Percentiles rank a stretch among this genome's conserved stretches.
Evolutionary conservation across 1,140 invertebrate genomes (phyloP).

Genomic region (Meteorus sp.): DNA sequence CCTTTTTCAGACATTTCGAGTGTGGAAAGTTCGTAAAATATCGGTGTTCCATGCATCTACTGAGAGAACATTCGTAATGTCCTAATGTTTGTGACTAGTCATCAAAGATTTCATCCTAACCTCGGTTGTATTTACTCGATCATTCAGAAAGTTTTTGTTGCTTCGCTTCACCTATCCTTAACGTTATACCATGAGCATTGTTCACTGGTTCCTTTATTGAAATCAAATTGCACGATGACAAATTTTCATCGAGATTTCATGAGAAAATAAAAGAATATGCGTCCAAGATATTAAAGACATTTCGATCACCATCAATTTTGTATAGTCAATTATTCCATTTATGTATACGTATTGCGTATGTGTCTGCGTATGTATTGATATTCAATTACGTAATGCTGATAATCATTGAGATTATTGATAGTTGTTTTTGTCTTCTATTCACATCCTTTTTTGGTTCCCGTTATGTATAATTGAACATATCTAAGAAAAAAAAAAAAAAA

Average conservation of each 20-base stretch:
- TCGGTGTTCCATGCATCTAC: slow-evolving; percentile 28
- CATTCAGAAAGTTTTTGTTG: no score
- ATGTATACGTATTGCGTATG: background rate
- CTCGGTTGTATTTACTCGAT: background rate
- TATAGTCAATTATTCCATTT: background rate
- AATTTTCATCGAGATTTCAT: no score
- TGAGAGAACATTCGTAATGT: slow-evolving; percentile 34
- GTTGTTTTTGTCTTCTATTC: slow-evolving; percentile 34
- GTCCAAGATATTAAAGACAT: no score
- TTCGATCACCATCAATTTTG: no score
- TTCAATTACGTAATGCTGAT: slow-evolving; percentile 12
- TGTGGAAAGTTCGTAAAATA: no score
- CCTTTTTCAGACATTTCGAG: no score
- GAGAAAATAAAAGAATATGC: no score
- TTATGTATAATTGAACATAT: slow-evolving; percentile 50
- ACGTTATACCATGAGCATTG: no score
- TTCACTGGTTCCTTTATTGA: background rate
- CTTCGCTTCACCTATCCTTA: no score
- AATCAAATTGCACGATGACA: slow-evolving; percentile 2
- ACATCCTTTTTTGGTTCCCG: slow-evolving; percentile 48
- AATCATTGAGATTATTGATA: slow-evolving; percentile 19
- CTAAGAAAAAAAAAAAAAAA: no score
- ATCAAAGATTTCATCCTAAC: slow-evolving; percentile 7
- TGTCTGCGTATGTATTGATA: slow-evolving; percentile 23
- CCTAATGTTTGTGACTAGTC: slow-evolving; percentile 26